Evolutionary conservation across 2,888 invertebrate genomes (phyloP).

Genomic region (Pantelozetes paolii): DNA sequence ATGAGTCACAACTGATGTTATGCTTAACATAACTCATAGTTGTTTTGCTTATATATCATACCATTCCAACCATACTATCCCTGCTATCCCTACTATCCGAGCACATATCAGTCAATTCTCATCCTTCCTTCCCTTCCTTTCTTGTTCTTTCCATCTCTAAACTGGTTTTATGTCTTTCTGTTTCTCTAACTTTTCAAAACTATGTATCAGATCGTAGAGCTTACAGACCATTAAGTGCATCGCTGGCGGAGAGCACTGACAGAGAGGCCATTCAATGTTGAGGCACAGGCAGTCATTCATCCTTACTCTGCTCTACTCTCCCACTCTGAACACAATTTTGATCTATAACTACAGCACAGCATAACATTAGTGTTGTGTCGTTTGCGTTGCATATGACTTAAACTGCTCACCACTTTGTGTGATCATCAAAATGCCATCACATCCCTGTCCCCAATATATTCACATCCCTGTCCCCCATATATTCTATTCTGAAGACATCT

Average conservation of each 20-base stretch:
- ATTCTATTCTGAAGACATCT: slow-evolving; percentile 20
- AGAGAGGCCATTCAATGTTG: slow-evolving; percentile 11
- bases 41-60: slow-evolving; percentile 13
- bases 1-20: slow-evolving; percentile 15
- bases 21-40: not conserved
- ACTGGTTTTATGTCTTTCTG: slow-evolving; percentile 31
- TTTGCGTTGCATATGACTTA: slow-evolving; percentile 28
- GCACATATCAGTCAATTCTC: slow-evolving; percentile 12
- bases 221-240: slow-evolving; percentile 36
- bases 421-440: slow-evolving; percentile 37
- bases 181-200: slow-evolving; percentile 8
- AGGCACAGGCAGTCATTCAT: slow-evolving; percentile 22
- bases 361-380: slow-evolving; percentile 26
- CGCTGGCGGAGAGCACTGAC: not conserved
- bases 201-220: slow-evolving; percentile 34
- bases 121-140: slow-evolving; percentile 29
- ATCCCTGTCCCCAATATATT: slow-evolving; percentile 18
- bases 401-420: slow-evolving; percentile 35
- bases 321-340: not conserved
- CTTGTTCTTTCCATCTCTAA: slow-evolving; percentile 11
- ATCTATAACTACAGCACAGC: slow-evolving; percentile 6
- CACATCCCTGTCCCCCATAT: slow-evolving; percentile 15
- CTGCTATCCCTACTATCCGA: too few relatives aligned
- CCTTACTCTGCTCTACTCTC: too few relatives aligned
- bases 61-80: too few relatives aligned